These are phyloP conservation scores for Empidonax alnorum DNA, from an alignment of 2,113 vertebrate species.

Conservation along the genomic window DNA sequence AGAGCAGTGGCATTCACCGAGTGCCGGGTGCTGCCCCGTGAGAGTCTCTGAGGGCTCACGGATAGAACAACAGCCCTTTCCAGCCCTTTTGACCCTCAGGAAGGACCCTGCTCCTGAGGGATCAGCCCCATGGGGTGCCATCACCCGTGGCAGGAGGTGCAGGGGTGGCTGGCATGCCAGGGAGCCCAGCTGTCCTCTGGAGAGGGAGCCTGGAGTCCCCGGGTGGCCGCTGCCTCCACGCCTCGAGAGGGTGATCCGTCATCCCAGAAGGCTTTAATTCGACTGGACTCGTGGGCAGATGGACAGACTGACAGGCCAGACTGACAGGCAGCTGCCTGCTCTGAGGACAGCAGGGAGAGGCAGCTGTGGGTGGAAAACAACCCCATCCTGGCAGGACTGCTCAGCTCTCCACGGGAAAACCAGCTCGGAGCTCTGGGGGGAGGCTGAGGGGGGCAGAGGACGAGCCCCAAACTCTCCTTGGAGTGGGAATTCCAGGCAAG, in stretches of 20 bases:
- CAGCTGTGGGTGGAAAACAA: neutral
- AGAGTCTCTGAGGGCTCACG: fast-evolving
- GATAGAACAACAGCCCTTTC: fast-evolving
- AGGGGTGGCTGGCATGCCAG: neutral
- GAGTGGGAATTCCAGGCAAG: neutral
- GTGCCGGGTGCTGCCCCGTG: fast-evolving
- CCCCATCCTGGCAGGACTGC: neutral
- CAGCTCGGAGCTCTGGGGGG: fast-evolving
- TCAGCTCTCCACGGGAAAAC: neutral
- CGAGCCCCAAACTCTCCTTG: fast-evolving
- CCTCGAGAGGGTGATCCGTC: fast-evolving
- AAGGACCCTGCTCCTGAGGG: neutral
- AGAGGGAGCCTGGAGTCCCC: neutral
- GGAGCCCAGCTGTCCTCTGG: neutral
- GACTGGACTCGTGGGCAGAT: neutral
- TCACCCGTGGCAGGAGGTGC: fast-evolving
- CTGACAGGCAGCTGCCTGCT: constrained; percentile 19
- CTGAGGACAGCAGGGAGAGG: neutral
- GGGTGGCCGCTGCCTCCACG: fast-evolving
- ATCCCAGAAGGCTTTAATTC: neutral
- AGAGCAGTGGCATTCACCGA: fast-evolving
- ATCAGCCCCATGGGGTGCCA: neutral
- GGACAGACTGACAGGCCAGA: neutral
- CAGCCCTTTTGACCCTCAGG: neutral
- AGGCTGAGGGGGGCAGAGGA: neutral